Conservation (phyloP, 2,888 invertebrate genomes). For the Lasius platythorax region DNA sequence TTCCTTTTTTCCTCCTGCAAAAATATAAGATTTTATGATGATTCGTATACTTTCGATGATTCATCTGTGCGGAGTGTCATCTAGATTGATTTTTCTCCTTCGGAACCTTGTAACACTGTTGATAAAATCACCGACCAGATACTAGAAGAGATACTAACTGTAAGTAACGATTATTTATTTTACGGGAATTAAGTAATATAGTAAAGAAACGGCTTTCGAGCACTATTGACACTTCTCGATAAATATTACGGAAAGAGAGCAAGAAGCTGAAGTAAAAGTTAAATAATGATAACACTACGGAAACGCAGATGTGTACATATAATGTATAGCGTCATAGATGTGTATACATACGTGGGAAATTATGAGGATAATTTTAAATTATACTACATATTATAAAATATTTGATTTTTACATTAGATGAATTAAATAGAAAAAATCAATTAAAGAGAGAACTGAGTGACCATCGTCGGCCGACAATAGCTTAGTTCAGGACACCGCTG, state of each 20-base stretch:
- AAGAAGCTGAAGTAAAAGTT: not conserved
- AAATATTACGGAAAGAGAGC: not conserved
- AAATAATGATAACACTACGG: not conserved
- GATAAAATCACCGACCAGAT: not conserved
- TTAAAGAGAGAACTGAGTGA: not conserved
- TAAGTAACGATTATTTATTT: not conserved
- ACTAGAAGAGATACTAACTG: not conserved
- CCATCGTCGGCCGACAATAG: not conserved
- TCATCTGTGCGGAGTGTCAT: not conserved
- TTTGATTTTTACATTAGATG: not conserved
- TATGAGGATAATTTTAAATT: not conserved
- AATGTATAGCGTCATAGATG: not conserved
- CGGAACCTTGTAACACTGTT: not conserved
- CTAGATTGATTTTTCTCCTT: not conserved
- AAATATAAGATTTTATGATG: not conserved
- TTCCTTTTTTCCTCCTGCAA: no score
- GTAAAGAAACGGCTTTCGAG: not conserved
- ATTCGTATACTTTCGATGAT: not conserved
- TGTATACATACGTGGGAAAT: not conserved
- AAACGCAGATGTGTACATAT: not conserved
- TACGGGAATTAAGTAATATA: not conserved
- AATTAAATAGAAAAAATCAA: not conserved
- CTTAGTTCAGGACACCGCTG: constrained; percentile 32
- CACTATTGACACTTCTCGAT: not conserved
- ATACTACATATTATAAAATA: not conserved